These are phyloP conservation scores for Bemisia tabaci DNA, from an alignment of 1,140 invertebrate genomes.

Conservation along the genomic window DNA sequence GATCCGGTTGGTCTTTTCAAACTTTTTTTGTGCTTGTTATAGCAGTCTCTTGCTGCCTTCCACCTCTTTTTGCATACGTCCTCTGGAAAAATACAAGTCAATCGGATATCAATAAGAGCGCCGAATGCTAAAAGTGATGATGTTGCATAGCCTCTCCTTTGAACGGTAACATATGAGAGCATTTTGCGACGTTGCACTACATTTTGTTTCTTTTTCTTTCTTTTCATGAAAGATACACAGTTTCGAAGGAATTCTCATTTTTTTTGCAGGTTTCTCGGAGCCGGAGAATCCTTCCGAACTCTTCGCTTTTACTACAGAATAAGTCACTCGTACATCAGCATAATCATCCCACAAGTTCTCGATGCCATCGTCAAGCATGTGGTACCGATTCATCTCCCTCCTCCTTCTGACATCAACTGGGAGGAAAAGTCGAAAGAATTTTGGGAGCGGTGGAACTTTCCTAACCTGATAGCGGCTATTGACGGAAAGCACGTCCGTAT, in stretches of 20 bases:
- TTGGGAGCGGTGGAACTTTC: slow-evolving; percentile 21
- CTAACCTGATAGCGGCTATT: slow-evolving; percentile 26
- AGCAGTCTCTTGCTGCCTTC: no score
- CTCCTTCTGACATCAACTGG: slow-evolving; percentile 17
- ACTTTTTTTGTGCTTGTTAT: no score
- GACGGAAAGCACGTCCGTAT: slow-evolving; percentile 32
- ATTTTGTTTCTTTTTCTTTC: no score
- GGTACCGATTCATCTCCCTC: background rate
- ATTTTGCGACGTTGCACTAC: no score
- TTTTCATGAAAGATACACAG: no score
- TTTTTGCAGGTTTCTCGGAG: slow-evolving; percentile 17
- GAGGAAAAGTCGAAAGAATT: slow-evolving; percentile 23
- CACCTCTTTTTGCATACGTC: no score
- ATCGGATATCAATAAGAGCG: no score
- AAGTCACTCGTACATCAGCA: slow-evolving; percentile 4
- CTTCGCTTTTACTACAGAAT: slow-evolving; percentile 13
- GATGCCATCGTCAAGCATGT: background rate
- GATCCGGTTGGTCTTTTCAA: no score
- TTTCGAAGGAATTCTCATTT: slow-evolving; percentile 1
- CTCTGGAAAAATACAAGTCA: no score
- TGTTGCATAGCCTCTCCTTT: no score
- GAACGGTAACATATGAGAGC: no score
- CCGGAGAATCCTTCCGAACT: slow-evolving; percentile 14
- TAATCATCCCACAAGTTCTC: slow-evolving; percentile 9
- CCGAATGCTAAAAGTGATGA: no score